Conservation (phyloP, 2,797 vertebrate species). For the Sebastes kiyomatsui region DNA sequence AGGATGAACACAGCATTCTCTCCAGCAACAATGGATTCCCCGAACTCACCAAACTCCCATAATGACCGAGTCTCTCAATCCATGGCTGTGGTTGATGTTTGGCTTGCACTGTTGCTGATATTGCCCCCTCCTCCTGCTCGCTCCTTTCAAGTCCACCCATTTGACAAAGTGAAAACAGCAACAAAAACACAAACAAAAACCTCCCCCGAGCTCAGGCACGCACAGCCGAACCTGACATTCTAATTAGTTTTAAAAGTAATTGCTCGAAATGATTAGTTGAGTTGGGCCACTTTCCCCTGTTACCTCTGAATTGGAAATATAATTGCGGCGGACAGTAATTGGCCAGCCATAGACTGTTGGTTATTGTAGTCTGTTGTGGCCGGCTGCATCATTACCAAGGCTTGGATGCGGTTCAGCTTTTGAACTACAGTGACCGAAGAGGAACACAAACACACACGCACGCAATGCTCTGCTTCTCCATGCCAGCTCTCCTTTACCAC, state of each 20-base stretch:
- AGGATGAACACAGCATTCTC: constrained; percentile 52
- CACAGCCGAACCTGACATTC: constrained; percentile 78
- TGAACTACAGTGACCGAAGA: constrained; percentile 80
- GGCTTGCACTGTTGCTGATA: constrained; percentile 71
- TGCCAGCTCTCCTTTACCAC: constrained; percentile 72
- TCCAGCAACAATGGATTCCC: constrained; percentile 58
- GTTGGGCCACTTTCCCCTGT: constrained; percentile 81
- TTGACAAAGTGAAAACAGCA: constrained; percentile 80
- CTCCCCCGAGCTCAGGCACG: constrained; percentile 66
- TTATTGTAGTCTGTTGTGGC: constrained; percentile 83
- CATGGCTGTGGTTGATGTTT: constrained; percentile 67
- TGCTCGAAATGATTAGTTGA: constrained; percentile 86
- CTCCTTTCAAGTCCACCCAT: constrained; percentile 71
- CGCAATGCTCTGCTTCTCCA: constrained; percentile 76
- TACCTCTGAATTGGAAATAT: constrained; percentile 85
- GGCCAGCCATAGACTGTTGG: constrained; percentile 81
- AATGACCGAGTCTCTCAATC: constrained; percentile 72
- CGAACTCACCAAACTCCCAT: constrained; percentile 56
- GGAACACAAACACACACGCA: constrained; percentile 84
- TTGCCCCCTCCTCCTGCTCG: constrained; percentile 54
- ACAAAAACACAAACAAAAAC: constrained; percentile 82
- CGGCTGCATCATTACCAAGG: constrained; percentile 79
- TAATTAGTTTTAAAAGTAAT: constrained; percentile 87
- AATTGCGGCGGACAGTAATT: constrained; percentile 84
- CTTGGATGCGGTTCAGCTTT: constrained; percentile 82